phyloP scores from a whole-genome alignment of 2,113 vertebrate genomes.

The Nycticryphes semicollaris region DNA sequence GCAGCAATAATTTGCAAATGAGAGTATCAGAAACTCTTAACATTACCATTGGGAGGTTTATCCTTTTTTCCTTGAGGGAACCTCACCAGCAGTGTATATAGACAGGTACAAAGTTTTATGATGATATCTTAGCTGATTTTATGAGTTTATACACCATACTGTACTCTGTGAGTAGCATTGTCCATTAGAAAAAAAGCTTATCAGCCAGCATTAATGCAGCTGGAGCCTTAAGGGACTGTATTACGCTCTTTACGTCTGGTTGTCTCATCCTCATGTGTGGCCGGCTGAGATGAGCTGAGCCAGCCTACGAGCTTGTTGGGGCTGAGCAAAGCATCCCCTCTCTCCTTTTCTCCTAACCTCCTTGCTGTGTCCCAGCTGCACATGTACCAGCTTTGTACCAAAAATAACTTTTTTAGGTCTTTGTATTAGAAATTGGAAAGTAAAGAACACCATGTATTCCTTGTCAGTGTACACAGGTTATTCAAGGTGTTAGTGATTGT shows the following conservation, averaged over 20 bases:
- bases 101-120: not conserved
- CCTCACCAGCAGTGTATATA: not conserved
- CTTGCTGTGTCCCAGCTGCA: not conserved
- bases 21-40: not conserved
- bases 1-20: not conserved
- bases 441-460: not conserved
- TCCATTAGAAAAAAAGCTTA: not conserved
- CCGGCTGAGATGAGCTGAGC: not conserved
- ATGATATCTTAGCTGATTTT: not conserved
- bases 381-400: not conserved
- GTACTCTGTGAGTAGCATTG: not conserved
- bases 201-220: not conserved
- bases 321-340: not conserved
- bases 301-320: not conserved
- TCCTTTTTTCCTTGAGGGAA: not conserved
- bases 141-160: not conserved
- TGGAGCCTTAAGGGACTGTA: not conserved
- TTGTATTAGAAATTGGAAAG: not conserved
- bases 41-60: not conserved
- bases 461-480: not conserved
- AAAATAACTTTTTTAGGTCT: not conserved
- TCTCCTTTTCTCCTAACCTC: not conserved
- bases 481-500: not conserved
- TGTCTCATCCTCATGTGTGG: not conserved
- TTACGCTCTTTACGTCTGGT: not conserved